phyloP scores from a whole-genome alignment of 1,140 invertebrate species.

The Thaumetopoea pityocampa region DNA sequence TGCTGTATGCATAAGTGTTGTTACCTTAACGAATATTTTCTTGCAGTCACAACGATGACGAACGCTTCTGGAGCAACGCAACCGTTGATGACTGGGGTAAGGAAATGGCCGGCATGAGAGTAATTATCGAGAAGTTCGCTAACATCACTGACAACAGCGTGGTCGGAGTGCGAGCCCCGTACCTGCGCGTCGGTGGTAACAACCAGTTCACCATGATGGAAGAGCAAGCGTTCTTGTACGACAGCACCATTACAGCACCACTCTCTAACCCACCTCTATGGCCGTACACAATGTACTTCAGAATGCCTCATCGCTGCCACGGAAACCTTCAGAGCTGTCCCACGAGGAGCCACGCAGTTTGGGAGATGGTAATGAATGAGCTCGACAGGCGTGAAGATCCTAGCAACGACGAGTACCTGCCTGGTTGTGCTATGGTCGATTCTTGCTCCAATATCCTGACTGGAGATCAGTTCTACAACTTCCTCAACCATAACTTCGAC shows the following conservation, averaged over 20 bases:
- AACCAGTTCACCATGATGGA: conserved; percentile 99
- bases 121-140: conserved; percentile 94
- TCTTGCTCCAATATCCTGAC: conserved; percentile 95
- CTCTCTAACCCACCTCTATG: conserved; percentile 94
- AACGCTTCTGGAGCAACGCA: conserved; percentile 95
- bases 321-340: conserved; percentile 95
- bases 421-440: conserved; percentile 97
- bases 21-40: too few relatives aligned
- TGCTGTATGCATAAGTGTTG: too few relatives aligned
- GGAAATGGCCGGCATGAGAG: conserved; percentile 96
- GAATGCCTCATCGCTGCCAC: conserved; percentile 96
- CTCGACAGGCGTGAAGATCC: conserved; percentile 94
- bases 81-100: conserved; percentile 96
- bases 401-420: conserved; percentile 92
- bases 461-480: conserved; percentile 96
- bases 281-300: conserved; percentile 98
- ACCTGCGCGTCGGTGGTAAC: conserved; percentile 94
- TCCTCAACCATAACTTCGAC: conserved; percentile 97
- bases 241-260: conserved; percentile 95
- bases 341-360: conserved; percentile 93
- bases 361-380: conserved; percentile 99
- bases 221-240: conserved; percentile 96
- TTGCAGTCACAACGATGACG: conserved; percentile 91
- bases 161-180: conserved; percentile 94
- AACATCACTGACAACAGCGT: conserved; percentile 96